Evolutionary conservation across 2,113 vertebrate genomes (phyloP), one percentile per base, ranked within the genome.

Genomic region (Emydocephalus ijimae): DNA sequence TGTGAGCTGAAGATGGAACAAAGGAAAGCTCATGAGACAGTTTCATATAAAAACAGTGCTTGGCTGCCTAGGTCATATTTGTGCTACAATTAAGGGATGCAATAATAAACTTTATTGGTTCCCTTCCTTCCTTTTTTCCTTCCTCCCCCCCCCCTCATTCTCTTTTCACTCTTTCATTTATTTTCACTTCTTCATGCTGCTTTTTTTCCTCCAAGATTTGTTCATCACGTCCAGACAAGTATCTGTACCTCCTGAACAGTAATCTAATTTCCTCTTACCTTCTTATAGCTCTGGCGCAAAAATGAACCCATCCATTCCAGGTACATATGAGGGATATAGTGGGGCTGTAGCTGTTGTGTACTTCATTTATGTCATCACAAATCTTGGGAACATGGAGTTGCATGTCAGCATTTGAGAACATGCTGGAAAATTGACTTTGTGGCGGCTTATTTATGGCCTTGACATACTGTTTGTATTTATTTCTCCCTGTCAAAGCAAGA

Each of bases 361-460:
- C 87, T 92, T 15, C 23, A 90, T 94, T 96, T 92, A 92, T 64
- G 48, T 88, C 81, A 61, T 3, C 74, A 94, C 94, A 91, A 93
- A 43, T 93, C 45, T 93, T 87, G 93, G 89, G 24, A 21, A 39
- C 29, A 10, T 23, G 81, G 39, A 64, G 64, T 55, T 43, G 29
- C 0, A 54, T 93, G 54, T 91, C 92, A 95, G 48, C 23, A 93
- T 21, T 24, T 5, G 48, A 61, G 92, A 95, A 94, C n/a, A 93
- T 4, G 55, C 89, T 94, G 95, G 39, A 85, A 29, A 90, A 92
- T 93, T 52, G 45, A n/a, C 91, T 92, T 94, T 94, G 61, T 93
- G 90, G 59, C 90, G 91, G 57, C 0, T 64, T 87, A n/a, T 91
- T 94, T 93, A 61, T 89, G 61, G 69, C 89, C 95, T 20, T 3